Base-by-base conservation (phyloP, 2,888 invertebrate species). In the Allophyes oxyacanthae region DNA sequence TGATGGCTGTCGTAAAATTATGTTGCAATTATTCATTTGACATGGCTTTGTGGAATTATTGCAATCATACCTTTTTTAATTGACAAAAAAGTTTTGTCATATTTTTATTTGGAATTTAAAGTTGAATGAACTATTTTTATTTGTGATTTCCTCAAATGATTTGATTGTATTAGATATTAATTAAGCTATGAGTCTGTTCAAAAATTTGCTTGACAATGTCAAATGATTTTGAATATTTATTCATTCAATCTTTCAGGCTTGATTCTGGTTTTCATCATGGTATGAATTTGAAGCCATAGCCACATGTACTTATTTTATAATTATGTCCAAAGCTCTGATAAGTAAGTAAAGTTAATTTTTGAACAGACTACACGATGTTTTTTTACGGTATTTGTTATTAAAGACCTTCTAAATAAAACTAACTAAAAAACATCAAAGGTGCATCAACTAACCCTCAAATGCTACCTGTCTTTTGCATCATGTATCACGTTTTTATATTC, bases 11-110 rank as follows among this genome's bases (percentile, higher is more conserved):
- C 73, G 81, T 87, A 81, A 77, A 71, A 75, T 91, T 92, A 68
- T 69, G 85, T 92, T 92, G 91, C 91, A 88, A 89, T 87, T 85
- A 85, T 90, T 91, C 65, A 89, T 92, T 92, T 91, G 77, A 85
- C 72, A 87, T 81, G 79, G 91, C 90, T 92, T 91, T 80, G 79
- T 91, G 75, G 70, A 81, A 84, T 82, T 81, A 80, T 82, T 85
- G 84, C 85, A 82, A 83, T 81, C 77, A 77, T 57, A 52, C 55
- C 53, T 49, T 77, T 77, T 76, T 66, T 64, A 70, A 72, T 73
- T 65, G 50, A 72, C 67, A 65, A 72, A 70, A 62, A 55, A 60
- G 58, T 30, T 20, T 33, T 41, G 43, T 52, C 28, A 7, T 41
- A 20, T 26, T 62, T 55, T 50, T 32, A 48, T 58, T 42, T 41